A percentile compares a stretch with the other conserved stretches of the same genome.
These are phyloP conservation scores for Eudemis profundana DNA, from an alignment of 2,888 invertebrate genomes.

Conservation along the genomic window DNA sequence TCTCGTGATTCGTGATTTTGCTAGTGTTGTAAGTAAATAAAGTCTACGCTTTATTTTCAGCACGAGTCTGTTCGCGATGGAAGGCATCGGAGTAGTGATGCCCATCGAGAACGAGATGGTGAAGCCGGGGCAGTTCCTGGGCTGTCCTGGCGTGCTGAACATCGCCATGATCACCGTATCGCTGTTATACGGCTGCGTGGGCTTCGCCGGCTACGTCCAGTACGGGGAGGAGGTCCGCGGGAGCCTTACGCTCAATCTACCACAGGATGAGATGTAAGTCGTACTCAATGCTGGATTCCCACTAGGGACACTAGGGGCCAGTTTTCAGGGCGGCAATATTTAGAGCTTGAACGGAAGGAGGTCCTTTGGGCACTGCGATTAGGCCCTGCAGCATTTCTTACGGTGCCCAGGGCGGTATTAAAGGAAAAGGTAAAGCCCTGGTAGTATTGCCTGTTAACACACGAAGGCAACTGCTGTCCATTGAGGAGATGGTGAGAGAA, in stretches of 20 bases:
- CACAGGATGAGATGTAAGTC: conserved; percentile 88
- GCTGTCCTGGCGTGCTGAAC: conserved; percentile 94
- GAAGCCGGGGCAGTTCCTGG: conserved; percentile 91
- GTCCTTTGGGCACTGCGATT: no score
- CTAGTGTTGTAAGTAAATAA: background rate
- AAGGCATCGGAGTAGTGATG: conserved; percentile 97
- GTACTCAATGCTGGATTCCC: no score
- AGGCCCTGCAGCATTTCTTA: no score
- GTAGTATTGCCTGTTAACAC: no score
- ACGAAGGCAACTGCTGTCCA: no score
- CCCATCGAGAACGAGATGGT: conserved; percentile 97
- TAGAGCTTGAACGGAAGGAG: no score
- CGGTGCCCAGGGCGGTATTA: no score
- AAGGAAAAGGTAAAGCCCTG: no score
- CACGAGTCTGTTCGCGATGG: conserved; percentile 98
- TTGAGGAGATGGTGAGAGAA: no score
- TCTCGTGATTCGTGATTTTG: background rate
- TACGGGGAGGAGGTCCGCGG: conserved; percentile 90
- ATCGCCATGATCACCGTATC: conserved; percentile 94
- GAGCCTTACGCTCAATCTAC: conserved; percentile 94
- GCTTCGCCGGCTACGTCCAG: conserved; percentile 95
- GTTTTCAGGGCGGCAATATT: no score
- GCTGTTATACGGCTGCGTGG: conserved; percentile 91
- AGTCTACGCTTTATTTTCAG: conserved; percentile 4
- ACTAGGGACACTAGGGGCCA: no score